A percentile compares a stretch with the other conserved stretches of the same genome.
phyloP scores from a whole-genome alignment of 2,888 invertebrate species.

The Schrankia costaestrigalis region DNA sequence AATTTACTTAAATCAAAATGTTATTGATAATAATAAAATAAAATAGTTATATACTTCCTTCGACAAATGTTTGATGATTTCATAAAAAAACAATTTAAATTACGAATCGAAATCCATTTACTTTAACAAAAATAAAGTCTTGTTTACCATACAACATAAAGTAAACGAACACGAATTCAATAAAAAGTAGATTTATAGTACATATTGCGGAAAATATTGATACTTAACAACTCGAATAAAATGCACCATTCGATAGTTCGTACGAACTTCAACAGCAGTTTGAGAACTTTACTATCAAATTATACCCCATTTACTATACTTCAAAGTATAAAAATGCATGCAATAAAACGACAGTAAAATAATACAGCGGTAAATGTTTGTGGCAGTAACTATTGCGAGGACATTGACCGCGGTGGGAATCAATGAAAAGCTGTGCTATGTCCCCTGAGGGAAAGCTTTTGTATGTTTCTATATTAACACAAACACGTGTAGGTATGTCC shows the following conservation, averaged over 20 bases:
- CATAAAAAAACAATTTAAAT: no score
- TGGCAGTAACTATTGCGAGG: constrained; percentile 16
- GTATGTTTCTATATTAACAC: not conserved
- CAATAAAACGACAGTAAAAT: constrained; percentile 28
- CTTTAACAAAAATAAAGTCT: no score
- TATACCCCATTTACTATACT: not conserved
- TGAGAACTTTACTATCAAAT: constrained; percentile 1
- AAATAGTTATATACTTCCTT: no score
- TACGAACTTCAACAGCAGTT: constrained; percentile 2
- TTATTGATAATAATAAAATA: no score
- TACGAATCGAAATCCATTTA: no score
- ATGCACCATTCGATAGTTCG: constrained; percentile 1
- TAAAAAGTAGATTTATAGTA: no score
- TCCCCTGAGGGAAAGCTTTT: constrained; percentile 26
- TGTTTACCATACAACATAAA: no score
- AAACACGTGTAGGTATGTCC: no score
- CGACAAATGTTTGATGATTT: no score
- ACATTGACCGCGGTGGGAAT: constrained; percentile 41
- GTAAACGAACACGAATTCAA: no score
- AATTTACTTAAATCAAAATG: no score
- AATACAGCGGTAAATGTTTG: constrained; percentile 29
- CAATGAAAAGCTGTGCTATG: constrained; percentile 39
- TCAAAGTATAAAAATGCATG: constrained; percentile 18
- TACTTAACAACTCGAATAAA: constrained; percentile 3
- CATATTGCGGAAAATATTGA: no score